Base-by-base conservation (phyloP, 2,797 vertebrate species). In the Ctenochaetus hawaiiensis region DNA sequence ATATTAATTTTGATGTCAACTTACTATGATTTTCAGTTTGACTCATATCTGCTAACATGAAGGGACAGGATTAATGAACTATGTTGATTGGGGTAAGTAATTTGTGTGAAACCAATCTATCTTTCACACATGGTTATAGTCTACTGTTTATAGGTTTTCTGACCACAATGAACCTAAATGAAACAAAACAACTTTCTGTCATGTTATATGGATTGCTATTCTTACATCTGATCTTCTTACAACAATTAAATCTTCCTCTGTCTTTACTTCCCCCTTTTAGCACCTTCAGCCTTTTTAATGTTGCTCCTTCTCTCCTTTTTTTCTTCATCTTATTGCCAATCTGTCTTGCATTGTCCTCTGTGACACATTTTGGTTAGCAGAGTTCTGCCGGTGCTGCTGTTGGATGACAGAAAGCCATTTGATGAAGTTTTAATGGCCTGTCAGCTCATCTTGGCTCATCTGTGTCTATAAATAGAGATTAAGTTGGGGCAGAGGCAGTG, bases 381-480 rank as follows among this genome's bases (percentile, higher is more conserved):
- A 44, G 34, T 20, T 62, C 13, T 41, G 58, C 53, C 5, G 0
- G 61, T 53, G 73, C 66, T 34, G 68, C 30, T 0, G 1, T 10
- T 34, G 43, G 76, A 63, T 52, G 79, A 83, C 66, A 82, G 79
- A 82, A 77, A 84, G 45, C 67, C 67, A 49, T 80, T 72, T 86
- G 67, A 91, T 90, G 70, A 85, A 68, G 72, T 84, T 90, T 89
- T 87, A 91, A 89, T 86, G 74, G 23, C 37, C 81, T 16, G 61
- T 47, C 80, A 52, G 79, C 47, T 80, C 74, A 43, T 57, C 67
- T 78, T 54, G 34, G 61, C 47, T 49, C 2, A 5, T 39, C 64
- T 67, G 73, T 10, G 39, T 51, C 77, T 90, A 93, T 88, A 91
- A 89, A 90, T 90, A 91, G 77, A 85, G 79, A 67, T 43, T 41